Base-by-base conservation (phyloP, 2,888 invertebrate species). In the Aphodius granarius region DNA sequence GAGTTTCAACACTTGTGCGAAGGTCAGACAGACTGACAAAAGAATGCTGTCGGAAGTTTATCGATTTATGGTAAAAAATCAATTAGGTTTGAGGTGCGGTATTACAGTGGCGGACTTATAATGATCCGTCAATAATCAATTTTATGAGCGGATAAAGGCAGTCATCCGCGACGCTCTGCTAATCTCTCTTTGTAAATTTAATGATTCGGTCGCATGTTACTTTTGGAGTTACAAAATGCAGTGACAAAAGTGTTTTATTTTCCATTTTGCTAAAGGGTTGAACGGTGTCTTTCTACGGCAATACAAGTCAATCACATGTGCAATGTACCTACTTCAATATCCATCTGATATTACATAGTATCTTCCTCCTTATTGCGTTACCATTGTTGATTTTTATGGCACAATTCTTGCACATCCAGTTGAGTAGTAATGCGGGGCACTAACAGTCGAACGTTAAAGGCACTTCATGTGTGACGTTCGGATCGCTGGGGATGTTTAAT, bases 401-500 rank as follows among this genome's bases (percentile, higher is more conserved):
- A 43, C 4, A 43, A 43, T 43, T 43, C 43, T 13, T 1, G 43
- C 43, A 43, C 2, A 43, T 43, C 43, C 9, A 43, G 43, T 43
- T 43, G 43, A 43, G 43, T 43, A 43, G 43, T 43, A 43, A 13
- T 0, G 43, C 43, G 43, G 43, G 43, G 43, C 9, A 43, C 43
- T 43, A 43, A 43, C 43, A 43, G 43, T 43, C 43, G 43, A 43
- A 43, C 43, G 43, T 43, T 43, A 43, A 43, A 43, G 43, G 9
- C 43, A 43, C 43, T 43, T 43, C 43, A 43, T 43, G 43, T 43
- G 43, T 43, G 43, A 43, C 43, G 43, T 43, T 43, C 43, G 43
- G 43, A 43, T 43, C 43, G 19, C n/a, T 68, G 68, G 68, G 18
- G 19, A n/a, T 19, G 22, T 68, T 68, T 68, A 68, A 68, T 68